phyloP scores from a whole-genome alignment of 2,113 vertebrate species.

The Prochilodus magdalenae region DNA sequence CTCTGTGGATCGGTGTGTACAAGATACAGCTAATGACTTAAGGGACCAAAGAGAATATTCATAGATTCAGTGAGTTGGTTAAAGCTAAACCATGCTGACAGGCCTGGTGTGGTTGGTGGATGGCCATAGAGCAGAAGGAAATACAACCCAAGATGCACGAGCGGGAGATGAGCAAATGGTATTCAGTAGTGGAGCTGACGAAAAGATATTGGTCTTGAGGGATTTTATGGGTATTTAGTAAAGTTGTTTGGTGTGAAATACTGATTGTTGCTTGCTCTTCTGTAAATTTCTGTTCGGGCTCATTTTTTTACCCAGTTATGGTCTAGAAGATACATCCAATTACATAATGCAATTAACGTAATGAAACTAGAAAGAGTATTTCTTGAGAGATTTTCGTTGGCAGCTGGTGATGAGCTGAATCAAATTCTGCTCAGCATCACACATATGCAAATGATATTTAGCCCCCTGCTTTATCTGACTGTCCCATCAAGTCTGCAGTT shows the following conservation, averaged over 20 bases:
- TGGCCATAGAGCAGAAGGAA: background rate
- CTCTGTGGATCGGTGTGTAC: conserved; percentile 9
- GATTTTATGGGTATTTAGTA: conserved; percentile 32
- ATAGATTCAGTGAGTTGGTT: conserved; percentile 49
- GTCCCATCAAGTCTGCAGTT: background rate
- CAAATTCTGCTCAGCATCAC: conserved; percentile 1
- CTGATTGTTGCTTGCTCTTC: background rate
- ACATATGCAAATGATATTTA: background rate
- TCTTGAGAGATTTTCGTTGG: conserved; percentile 5
- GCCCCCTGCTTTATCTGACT: background rate
- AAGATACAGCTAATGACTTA: conserved; percentile 46
- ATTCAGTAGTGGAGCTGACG: conserved; percentile 42
- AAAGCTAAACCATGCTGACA: conserved; percentile 49
- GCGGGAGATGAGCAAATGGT: conserved; percentile 43
- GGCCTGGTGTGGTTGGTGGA: conserved; percentile 45
- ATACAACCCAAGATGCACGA: background rate
- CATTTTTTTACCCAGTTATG: conserved; percentile 20
- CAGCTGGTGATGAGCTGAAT: background rate
- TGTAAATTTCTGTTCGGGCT: conserved; percentile 29
- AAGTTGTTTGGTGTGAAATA: conserved; percentile 29
- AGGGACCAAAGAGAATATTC: conserved; percentile 48
- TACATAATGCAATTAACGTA: conserved; percentile 14
- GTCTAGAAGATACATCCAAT: conserved; percentile 21
- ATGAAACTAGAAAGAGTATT: conserved; percentile 22
- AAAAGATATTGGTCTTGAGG: conserved; percentile 61